Evolutionary conservation across 2,113 vertebrate genomes (phyloP), one percentile per base, ranked within the genome.

Genomic region (Oenanthe oenanthe): DNA sequence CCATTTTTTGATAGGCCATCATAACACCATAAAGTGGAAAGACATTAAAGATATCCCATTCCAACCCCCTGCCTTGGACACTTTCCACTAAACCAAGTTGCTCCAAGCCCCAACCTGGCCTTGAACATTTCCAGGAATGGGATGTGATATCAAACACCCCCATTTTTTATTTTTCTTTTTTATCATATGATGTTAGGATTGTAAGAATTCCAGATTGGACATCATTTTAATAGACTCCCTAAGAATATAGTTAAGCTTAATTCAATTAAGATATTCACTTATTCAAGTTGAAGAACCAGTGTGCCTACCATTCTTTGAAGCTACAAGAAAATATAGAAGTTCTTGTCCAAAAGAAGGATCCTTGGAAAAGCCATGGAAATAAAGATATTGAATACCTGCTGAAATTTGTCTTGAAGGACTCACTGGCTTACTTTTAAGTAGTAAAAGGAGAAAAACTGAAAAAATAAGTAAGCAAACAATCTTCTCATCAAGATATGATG

Each of bases 401-500:
- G 19, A 61, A 85, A 72, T 50, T 32, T 72, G 7, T 82, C 77
- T 57, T 53, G 42, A 70, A 51, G 4, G 22, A 45, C 7, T 57
- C 38, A 34, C 1, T 15, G 24, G 1, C 2, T 75, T 58, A 26
- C 40, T 85, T 85, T 85, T 40, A 89, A 76, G n/a, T 3, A 57
- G 9, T 34, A 8, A 87, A 71, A 89, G 38, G 32, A 51, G 3
- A 86, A 17, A 91, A 86, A 77, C n/a, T 29, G 20, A 81, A 86
- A 86, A 95, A 94, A 67, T 72, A 82, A 85, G 26, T 22, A 79
- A 73, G 24, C 32, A 93, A 88, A 54, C 17, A 70, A 92, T 92
- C 82, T 85, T 83, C 43, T 86, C 63, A 86, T 85, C 82, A 84
- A 94, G 29, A 89, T 89, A 94, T 93, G 89, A 90, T 71, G 71